A percentile compares a stretch with the other conserved stretches of the same genome.
Conservation (phyloP, 2,888 invertebrate genomes). For the Urechis unicinctus region DNA sequence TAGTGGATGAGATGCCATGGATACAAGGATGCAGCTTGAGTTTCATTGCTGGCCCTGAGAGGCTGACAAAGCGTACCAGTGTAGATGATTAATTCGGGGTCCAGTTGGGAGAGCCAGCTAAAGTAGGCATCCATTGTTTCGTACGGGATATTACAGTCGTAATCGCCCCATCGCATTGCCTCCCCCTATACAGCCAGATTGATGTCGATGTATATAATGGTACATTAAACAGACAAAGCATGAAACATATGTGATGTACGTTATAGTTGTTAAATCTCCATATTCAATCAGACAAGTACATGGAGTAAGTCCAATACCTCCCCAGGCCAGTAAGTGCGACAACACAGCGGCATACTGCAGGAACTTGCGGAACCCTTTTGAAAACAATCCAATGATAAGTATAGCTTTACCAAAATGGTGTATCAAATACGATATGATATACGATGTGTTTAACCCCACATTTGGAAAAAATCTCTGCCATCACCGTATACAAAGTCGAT, state of each 20-base stretch:
- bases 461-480: too few relatives aligned
- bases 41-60: too few relatives aligned
- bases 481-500: too few relatives aligned
- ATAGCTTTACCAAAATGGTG: too few relatives aligned
- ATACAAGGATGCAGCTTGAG: too few relatives aligned
- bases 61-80: too few relatives aligned
- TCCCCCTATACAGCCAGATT: not conserved
- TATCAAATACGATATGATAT: not conserved
- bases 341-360: constrained; percentile 12
- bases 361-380: constrained; percentile 7
- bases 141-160: constrained; percentile 6
- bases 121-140: not conserved
- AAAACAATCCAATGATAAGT: too few relatives aligned
- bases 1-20: too few relatives aligned
- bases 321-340: constrained; percentile 8
- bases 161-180: constrained; percentile 3
- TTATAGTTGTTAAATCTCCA: too few relatives aligned
- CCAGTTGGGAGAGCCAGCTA: not conserved
- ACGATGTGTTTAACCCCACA: too few relatives aligned
- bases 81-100: constrained; percentile 1
- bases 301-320: constrained; percentile 1
- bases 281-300: not conserved
- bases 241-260: not conserved
- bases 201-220: not conserved
- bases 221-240: not conserved